phyloP scores from a whole-genome alignment of 2,888 invertebrate genomes.

The Ophion ellenae region DNA sequence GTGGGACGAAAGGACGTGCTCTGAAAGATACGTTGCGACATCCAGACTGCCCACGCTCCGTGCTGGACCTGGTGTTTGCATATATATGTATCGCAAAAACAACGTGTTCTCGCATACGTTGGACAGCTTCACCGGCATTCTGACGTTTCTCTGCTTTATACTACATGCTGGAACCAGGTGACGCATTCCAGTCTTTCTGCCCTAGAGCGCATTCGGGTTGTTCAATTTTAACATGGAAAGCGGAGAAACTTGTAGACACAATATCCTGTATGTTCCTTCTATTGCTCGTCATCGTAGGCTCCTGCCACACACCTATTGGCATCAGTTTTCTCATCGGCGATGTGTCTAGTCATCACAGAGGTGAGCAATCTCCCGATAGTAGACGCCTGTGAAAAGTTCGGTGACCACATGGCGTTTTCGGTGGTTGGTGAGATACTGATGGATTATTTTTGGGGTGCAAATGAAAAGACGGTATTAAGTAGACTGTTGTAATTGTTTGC shows the following conservation, averaged over 20 bases:
- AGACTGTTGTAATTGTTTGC: no score
- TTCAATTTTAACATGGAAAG: no score
- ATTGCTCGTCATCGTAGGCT: no score
- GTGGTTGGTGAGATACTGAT: no score
- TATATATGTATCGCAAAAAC: constrained; percentile 2
- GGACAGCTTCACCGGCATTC: background rate
- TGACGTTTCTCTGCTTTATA: constrained; percentile 32
- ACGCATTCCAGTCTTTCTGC: constrained; percentile 15
- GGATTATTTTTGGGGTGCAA: no score
- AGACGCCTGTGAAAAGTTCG: no score
- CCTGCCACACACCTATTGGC: no score
- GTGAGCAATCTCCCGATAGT: background rate
- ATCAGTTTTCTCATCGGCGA: no score
- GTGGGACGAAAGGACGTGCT: constrained; percentile 73
- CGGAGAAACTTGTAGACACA: no score
- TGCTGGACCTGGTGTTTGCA: background rate
- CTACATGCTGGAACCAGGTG: constrained; percentile 19
- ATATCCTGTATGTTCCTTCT: no score
- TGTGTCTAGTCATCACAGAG: constrained; percentile 9
- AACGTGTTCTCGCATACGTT: background rate
- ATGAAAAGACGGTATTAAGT: no score
- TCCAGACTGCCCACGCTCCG: constrained; percentile 51
- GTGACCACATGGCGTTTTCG: no score
- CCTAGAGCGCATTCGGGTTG: background rate
- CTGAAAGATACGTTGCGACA: constrained; percentile 54